Evolutionary conservation across 2,888 invertebrate species (phyloP), one percentile per base, ranked within the genome.

Genomic region (Coelinius sp.): DNA sequence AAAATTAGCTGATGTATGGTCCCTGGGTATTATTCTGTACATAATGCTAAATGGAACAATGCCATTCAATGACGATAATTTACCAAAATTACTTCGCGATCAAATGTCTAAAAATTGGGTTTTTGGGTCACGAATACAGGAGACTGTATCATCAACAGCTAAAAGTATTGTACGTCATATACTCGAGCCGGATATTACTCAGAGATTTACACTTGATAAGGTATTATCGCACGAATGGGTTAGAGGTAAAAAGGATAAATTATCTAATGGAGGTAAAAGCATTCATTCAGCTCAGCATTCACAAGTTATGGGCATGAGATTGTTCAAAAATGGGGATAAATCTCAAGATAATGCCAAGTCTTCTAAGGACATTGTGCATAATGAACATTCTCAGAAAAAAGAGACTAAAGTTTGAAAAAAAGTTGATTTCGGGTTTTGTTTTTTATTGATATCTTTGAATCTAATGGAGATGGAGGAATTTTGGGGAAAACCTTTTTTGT

Each of bases 11-110:
- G 98, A 98, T 85, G 94, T 97, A 44, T 98, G 98, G 98, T 96
- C 97, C 8, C 89, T 97, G 76, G 97, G 96, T 6, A 93, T 96
- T 53, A 95, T 98, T 74, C 90, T 98, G 10, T 98, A 94, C 87
- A 97, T 97, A 76, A 97, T 98, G 97, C 88, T 97, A 31, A 97
- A 97, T 84, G 97, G 94, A 0, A 94, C 95, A 27, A 97, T 97
- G 97, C 97, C 97, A 0, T 97, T 96, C 85, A 96, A 97, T 85
- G 97, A 97, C 85, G 92, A 93, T 14, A 95, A 96, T 86, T 88
- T 95, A 72, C 92, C 93, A 75, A 95, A 95, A 84, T 90, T 97
- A 81, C 89, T 97, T 6, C 93, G 94, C 80, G 94, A 95, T 85
- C 97, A 97, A 87, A 92, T 94, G 90, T 92, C 92, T 24, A 92